phyloP scores from a whole-genome alignment of 2,888 invertebrate species.

The Ferdinandea cuprea region DNA sequence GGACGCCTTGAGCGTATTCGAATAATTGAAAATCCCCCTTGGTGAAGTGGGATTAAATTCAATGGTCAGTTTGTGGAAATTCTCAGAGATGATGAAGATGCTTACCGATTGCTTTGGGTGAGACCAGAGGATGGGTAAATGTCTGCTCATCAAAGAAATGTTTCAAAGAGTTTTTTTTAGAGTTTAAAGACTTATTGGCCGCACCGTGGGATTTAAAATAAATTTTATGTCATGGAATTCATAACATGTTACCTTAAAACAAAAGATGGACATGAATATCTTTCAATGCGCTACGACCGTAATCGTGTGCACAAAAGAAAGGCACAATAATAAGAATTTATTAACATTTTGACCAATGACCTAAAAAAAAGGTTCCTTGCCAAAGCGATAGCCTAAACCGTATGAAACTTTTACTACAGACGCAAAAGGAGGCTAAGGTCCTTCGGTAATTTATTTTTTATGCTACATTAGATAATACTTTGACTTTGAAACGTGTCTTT shows the following conservation, averaged over 20 bases:
- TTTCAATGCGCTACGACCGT: too few species aligned
- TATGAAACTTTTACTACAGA: background rate
- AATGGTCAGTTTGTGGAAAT: conserved; percentile 41
- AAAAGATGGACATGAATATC: background rate
- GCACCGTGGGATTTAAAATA: background rate
- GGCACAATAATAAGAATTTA: background rate
- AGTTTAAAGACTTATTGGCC: background rate
- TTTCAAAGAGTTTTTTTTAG: background rate
- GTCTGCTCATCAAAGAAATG: background rate
- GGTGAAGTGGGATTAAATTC: conserved; percentile 41
- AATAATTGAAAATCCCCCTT: conserved; percentile 57
- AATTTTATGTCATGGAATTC: background rate
- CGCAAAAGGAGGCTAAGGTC: too few species aligned
- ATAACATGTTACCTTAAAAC: background rate
- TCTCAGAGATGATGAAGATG: background rate
- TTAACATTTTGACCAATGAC: background rate
- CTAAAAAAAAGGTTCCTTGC: background rate
- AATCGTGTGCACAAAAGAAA: background rate
- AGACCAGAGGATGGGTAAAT: background rate
- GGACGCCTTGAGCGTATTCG: conserved; percentile 32
- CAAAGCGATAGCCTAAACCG: too few species aligned
- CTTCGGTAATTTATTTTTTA: too few species aligned
- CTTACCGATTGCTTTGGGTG: background rate
- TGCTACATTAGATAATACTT: too few species aligned
- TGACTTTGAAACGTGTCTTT: too few species aligned